Conservation (phyloP, 2,113 vertebrate species). For the Sylvietta virens region DNA sequence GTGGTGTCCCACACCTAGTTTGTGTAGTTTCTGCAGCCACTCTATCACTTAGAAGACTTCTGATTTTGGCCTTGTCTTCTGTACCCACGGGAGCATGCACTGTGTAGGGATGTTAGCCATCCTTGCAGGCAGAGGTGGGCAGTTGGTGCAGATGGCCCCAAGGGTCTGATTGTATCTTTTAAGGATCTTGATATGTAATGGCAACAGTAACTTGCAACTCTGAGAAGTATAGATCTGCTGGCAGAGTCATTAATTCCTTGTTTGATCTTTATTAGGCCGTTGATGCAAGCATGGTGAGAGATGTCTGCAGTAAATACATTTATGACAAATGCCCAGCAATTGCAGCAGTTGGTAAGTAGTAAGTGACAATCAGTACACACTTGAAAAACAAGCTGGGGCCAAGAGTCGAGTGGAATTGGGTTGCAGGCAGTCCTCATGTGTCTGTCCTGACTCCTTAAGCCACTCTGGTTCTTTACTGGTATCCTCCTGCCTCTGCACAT, state of each 20-base stretch:
- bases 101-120: neutral
- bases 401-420: neutral
- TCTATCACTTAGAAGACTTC: neutral
- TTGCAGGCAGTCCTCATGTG: neutral
- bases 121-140: neutral
- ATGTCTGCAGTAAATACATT: conserved; percentile 90
- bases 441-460: neutral
- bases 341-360: conserved; percentile 85
- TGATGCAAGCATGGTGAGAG: conserved; percentile 79
- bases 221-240: neutral
- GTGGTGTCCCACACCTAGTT: neutral
- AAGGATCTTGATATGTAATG: neutral
- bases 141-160: neutral
- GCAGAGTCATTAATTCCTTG: neutral
- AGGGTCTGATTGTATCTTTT: neutral
- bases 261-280: conserved; percentile 77
- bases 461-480: neutral
- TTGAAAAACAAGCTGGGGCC: neutral
- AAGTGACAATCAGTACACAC: neutral
- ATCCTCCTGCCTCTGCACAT: neutral
- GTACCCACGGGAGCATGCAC: neutral
- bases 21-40: neutral
- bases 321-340: conserved; percentile 95
- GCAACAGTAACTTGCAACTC: neutral
- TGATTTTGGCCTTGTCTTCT: neutral